These are phyloP conservation scores for Gymnocephalus cernua DNA, from an alignment of 2,113 vertebrate species.

Conservation along the genomic window DNA sequence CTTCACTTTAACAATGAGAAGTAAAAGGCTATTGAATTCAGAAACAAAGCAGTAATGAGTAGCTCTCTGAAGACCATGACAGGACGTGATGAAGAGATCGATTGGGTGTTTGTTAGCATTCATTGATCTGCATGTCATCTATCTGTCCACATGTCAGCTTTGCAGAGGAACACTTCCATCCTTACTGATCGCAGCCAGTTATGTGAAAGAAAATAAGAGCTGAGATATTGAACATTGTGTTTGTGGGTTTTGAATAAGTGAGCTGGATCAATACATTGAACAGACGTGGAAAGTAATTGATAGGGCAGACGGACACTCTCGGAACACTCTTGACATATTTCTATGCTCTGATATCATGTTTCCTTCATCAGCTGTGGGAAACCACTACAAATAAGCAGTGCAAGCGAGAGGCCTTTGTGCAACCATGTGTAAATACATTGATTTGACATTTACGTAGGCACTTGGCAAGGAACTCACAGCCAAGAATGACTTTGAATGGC, in stretches of 20 bases:
- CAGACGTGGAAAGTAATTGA: conserved; percentile 3
- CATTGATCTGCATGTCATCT: not conserved
- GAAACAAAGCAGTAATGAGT: not conserved
- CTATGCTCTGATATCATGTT: not conserved
- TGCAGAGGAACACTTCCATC: not conserved
- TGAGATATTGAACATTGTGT: not conserved
- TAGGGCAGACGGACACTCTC: not conserved
- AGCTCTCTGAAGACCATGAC: not conserved
- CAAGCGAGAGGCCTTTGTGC: not conserved
- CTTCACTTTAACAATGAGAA: not conserved
- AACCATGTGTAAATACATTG: not conserved
- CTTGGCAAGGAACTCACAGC: not conserved
- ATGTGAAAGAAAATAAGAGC: not conserved
- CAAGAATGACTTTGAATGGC: not conserved
- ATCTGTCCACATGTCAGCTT: not conserved
- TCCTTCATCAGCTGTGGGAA: not conserved
- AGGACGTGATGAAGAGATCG: not conserved
- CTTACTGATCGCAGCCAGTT: not conserved
- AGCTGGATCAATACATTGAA: not conserved
- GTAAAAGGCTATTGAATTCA: not conserved
- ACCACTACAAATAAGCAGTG: not conserved
- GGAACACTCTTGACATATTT: not conserved
- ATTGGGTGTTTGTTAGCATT: not conserved
- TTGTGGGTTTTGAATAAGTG: not conserved
- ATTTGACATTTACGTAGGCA: conserved; percentile 3